Percentiles rank a stretch among this genome's conserved stretches.
phyloP scores from a whole-genome alignment of 2,888 invertebrate genomes.

The Synanthedon vespiformis region DNA sequence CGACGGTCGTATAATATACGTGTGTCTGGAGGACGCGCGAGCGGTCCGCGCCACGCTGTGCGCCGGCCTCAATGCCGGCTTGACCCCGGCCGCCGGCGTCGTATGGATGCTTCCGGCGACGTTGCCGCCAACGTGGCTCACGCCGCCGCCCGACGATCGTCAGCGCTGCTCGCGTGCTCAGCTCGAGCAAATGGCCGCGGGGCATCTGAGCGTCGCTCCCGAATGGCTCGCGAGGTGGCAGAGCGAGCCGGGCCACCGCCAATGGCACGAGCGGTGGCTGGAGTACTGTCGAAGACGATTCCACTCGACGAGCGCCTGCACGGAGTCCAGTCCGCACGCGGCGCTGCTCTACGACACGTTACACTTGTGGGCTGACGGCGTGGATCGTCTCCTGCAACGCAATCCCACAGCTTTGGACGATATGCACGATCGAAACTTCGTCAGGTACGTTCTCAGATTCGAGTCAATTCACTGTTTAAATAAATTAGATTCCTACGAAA shows the following conservation, averaged over 20 bases:
- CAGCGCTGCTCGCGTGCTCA: conserved; percentile 59
- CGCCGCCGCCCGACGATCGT: conserved; percentile 69
- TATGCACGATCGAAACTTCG: conserved; percentile 28
- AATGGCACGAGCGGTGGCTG: conserved; percentile 16
- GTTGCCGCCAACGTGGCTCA: conserved; percentile 76
- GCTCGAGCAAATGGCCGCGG: conserved; percentile 23
- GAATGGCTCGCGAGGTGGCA: conserved; percentile 19
- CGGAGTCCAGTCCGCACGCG: conserved; percentile 22
- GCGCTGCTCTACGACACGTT: conserved; percentile 49
- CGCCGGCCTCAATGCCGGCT: conserved; percentile 78
- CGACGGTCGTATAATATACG: conserved; percentile 81
- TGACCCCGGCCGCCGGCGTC: conserved; percentile 78
- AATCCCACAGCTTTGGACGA: conserved; percentile 32
- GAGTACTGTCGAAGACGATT: conserved; percentile 4
- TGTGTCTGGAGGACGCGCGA: conserved; percentile 80
- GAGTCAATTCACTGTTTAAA: not conserved
- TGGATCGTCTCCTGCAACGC: conserved; percentile 21
- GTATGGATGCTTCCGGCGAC: conserved; percentile 89
- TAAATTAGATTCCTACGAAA: too few species aligned
- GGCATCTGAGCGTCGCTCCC: conserved; percentile 30
- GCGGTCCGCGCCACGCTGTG: conserved; percentile 84
- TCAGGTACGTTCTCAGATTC: conserved; percentile 16
- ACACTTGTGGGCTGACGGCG: conserved; percentile 36
- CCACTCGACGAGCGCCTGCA: conserved; percentile 9
- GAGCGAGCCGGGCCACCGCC: conserved; percentile 3